A percentile compares a stretch with the other conserved stretches of the same genome.
phyloP scores from a whole-genome alignment of 2,113 vertebrate genomes.

The Salvelinus alpinus region DNA sequence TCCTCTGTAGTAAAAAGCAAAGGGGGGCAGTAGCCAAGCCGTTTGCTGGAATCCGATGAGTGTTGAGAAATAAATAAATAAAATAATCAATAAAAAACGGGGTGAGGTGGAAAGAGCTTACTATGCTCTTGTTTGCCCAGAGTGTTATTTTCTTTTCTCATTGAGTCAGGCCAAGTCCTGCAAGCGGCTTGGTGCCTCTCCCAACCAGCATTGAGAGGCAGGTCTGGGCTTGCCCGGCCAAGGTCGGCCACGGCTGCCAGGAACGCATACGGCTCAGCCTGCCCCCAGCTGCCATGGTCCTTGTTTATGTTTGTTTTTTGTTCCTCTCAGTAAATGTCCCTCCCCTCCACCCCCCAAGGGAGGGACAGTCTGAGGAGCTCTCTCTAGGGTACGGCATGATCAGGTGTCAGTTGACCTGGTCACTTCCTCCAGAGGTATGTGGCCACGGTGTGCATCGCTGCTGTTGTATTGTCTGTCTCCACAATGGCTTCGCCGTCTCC shows the following conservation, averaged over 20 bases:
- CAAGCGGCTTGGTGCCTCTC: constrained; percentile 46
- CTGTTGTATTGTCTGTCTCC: constrained; percentile 16
- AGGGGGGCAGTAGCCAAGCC: constrained; percentile 32
- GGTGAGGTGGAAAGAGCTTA: constrained; percentile 32
- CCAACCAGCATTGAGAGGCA: constrained; percentile 57
- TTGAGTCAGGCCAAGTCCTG: constrained; percentile 57
- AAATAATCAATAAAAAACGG: constrained; percentile 15
- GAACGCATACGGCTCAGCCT: constrained; percentile 18
- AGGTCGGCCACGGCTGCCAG: constrained; percentile 54
- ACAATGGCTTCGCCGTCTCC: constrained; percentile 12
- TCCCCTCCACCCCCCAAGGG: not conserved
- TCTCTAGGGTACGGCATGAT: constrained; percentile 5
- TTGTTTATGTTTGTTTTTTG: constrained; percentile 61
- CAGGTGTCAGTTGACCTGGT: constrained; percentile 42
- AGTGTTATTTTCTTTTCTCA: constrained; percentile 40
- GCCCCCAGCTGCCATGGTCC: constrained; percentile 36
- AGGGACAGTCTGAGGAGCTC: constrained; percentile 20
- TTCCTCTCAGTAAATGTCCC: constrained; percentile 2
- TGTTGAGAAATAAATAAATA: constrained; percentile 24
- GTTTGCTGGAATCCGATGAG: constrained; percentile 34
- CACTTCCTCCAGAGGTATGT: constrained; percentile 14
- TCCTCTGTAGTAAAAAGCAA: constrained; percentile 38
- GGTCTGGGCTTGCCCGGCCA: constrained; percentile 58
- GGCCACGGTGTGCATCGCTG: not conserved
- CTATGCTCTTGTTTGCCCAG: constrained; percentile 40